Evolutionary conservation across 2,797 vertebrate genomes (phyloP).

Genomic region (Myoxocephalus aenaeus): DNA sequence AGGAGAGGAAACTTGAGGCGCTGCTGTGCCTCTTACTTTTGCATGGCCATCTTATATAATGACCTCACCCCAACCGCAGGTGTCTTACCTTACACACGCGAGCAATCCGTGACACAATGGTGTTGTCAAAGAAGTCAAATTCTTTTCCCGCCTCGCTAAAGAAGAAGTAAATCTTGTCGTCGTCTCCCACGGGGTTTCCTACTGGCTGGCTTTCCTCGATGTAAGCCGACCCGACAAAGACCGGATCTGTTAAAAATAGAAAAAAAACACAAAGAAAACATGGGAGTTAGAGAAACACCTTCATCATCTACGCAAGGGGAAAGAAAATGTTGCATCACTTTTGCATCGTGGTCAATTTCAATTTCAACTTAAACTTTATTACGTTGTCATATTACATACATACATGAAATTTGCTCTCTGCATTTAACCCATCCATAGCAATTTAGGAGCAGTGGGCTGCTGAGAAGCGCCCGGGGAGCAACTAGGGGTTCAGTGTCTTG

Average conservation of each 20-base stretch:
- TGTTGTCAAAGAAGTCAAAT: constrained; percentile 95
- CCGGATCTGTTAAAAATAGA: constrained; percentile 84
- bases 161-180: constrained; percentile 97
- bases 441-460: no score
- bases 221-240: constrained; percentile 92
- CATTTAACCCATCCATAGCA: no score
- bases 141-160: constrained; percentile 94
- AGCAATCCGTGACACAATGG: constrained; percentile 92
- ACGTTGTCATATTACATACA: no score
- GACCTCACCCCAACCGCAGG: constrained; percentile 15
- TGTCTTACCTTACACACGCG: constrained; percentile 93
- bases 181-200: constrained; percentile 83
- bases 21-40: constrained; percentile 23
- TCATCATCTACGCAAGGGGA: neutral
- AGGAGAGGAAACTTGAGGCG: constrained; percentile 33
- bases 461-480: no score
- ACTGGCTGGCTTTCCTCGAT: constrained; percentile 88
- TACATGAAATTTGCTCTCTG: no score
- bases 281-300: constrained; percentile 22
- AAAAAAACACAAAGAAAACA: constrained; percentile 12
- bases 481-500: no score
- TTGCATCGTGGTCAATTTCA: constrained; percentile 2
- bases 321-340: neutral
- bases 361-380: constrained; percentile 10
- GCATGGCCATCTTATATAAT: constrained; percentile 7